These are phyloP conservation scores for Butastur rufipennis DNA, from an alignment of 2,113 vertebrate genomes.

Conservation along the genomic window DNA sequence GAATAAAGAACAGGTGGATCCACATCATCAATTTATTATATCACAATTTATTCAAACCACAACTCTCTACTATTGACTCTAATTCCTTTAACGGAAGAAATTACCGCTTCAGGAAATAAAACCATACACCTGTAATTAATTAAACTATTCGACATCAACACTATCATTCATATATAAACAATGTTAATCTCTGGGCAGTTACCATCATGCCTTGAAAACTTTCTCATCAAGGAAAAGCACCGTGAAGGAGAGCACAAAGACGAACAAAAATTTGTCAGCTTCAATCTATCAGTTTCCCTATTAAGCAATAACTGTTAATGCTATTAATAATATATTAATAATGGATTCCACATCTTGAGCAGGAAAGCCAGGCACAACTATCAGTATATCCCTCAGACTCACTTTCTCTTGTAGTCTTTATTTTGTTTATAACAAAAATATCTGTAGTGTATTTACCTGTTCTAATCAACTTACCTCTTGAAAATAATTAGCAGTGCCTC, in stretches of 20 bases:
- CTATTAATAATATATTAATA: not conserved
- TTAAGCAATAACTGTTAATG: not conserved
- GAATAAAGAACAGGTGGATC: conserved; percentile 15
- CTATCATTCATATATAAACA: conserved; percentile 14
- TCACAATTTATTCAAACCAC: conserved; percentile 6
- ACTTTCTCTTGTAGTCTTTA: not conserved
- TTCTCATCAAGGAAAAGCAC: not conserved
- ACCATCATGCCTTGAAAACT: not conserved
- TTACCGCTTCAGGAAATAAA: conserved; percentile 43
- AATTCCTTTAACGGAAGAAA: conserved; percentile 22
- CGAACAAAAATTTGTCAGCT: not conserved
- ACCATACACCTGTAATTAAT: conserved; percentile 26
- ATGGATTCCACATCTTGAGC: not conserved
- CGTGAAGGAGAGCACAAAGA: not conserved
- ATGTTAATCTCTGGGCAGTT: not conserved
- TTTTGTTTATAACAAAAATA: not conserved
- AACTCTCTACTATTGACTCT: not conserved
- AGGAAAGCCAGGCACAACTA: not conserved
- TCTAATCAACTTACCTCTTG: not conserved
- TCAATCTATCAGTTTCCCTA: not conserved
- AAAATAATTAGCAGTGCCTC: not conserved
- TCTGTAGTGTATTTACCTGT: not conserved
- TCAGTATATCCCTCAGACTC: not conserved
- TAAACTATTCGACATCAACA: conserved; percentile 29
- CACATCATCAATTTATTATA: conserved; percentile 15